Percentiles rank a stretch among this genome's conserved stretches.
phyloP scores from a whole-genome alignment of 2,797 vertebrate species.

The Sebastes glaucus region DNA sequence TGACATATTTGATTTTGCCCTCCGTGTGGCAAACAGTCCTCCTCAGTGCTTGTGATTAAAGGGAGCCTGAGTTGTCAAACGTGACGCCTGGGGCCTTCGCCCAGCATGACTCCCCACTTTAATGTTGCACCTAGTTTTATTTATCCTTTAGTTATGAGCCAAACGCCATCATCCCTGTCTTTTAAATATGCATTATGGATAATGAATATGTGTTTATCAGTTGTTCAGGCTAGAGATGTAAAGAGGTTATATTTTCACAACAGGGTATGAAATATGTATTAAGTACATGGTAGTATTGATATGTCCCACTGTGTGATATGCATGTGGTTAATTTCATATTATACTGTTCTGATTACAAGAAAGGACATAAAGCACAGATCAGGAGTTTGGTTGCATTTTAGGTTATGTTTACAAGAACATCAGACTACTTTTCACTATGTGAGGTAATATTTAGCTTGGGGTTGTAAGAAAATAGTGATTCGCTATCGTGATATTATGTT shows the following conservation, averaged over 20 bases:
- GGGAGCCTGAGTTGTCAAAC: slow-evolving; percentile 38
- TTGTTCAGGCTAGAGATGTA: not conserved
- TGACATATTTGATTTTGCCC: slow-evolving; percentile 57
- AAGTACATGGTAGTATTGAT: not conserved
- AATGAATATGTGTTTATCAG: not conserved
- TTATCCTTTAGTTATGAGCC: slow-evolving; percentile 23
- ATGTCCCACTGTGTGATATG: no score
- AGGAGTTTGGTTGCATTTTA: no score
- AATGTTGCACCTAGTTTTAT: slow-evolving; percentile 40
- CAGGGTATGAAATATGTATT: not conserved
- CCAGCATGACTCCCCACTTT: slow-evolving; percentile 30
- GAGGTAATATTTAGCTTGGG: no score
- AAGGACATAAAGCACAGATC: no score
- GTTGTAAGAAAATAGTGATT: no score
- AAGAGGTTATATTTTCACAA: not conserved
- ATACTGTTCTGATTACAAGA: not conserved
- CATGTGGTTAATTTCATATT: no score
- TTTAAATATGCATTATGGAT: slow-evolving; percentile 35
- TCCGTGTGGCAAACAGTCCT: slow-evolving; percentile 38
- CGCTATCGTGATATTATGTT: no score
- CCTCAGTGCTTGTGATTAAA: slow-evolving; percentile 49
- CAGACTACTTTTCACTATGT: no score
- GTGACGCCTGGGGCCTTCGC: slow-evolving; percentile 21
- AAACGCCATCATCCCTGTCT: not conserved
- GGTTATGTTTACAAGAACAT: no score